Conservation (phyloP, 1,140 invertebrate species). For the Daktulosphaira vitifoliae region DNA sequence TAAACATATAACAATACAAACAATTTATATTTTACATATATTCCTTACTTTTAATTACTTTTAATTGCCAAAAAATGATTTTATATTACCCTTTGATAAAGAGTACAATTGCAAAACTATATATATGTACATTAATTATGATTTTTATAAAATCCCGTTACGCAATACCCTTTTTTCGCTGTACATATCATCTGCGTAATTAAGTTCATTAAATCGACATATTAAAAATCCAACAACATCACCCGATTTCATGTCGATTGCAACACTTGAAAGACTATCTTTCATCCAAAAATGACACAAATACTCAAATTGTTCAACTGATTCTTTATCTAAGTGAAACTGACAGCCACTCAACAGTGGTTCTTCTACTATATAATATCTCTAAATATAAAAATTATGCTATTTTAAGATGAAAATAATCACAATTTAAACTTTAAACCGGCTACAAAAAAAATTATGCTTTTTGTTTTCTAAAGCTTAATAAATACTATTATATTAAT, state of each 20-base stretch:
- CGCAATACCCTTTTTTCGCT: conserved; percentile 13
- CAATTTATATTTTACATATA: no score
- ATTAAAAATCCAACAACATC: conserved; percentile 8
- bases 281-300: conserved; percentile 1
- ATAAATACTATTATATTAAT: not conserved
- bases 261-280: not conserved
- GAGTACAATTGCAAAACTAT: no score
- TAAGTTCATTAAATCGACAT: not conserved
- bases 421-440: not conserved
- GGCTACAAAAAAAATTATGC: no score
- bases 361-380: conserved; percentile 3
- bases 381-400: not conserved
- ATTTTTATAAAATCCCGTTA: no score
- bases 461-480: not conserved
- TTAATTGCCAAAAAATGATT: no score
- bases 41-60: no score
- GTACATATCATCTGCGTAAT: not conserved
- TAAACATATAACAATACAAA: no score
- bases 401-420: not conserved
- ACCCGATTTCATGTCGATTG: not conserved
- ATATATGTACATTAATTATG: no score
- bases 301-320: conserved; percentile 3
- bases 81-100: no score
- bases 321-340: not conserved
- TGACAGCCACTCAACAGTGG: not conserved